Evolutionary conservation across 2,888 invertebrate genomes (phyloP).

Genomic region (Strigamia transsilvanica): DNA sequence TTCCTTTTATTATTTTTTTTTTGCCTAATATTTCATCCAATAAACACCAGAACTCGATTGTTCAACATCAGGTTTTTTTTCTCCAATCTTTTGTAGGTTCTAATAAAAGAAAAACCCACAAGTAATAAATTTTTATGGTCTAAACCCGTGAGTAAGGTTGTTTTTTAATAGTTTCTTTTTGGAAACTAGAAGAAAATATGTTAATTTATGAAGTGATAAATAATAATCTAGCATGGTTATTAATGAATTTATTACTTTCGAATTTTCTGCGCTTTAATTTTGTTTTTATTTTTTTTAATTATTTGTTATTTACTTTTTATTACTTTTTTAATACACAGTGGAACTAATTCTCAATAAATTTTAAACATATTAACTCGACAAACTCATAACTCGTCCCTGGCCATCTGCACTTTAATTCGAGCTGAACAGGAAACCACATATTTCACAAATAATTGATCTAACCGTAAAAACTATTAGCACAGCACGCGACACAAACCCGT

Average conservation of each 20-base stretch:
- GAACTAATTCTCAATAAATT: slow-evolving; percentile 37
- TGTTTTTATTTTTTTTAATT: background rate
- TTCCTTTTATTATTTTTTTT: slow-evolving; percentile 19
- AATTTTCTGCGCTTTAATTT: background rate
- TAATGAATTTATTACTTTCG: background rate
- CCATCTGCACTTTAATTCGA: slow-evolving; percentile 48
- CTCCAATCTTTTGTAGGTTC: background rate
- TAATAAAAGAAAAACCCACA: slow-evolving; percentile 9
- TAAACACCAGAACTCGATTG: slow-evolving; percentile 27
- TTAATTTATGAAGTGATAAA: background rate
- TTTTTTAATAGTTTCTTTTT: background rate
- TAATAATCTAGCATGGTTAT: background rate
- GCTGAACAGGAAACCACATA: slow-evolving; percentile 49
- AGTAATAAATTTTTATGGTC: slow-evolving; percentile 27
- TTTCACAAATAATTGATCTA: slow-evolving; percentile 50
- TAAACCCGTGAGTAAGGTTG: background rate
- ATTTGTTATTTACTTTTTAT: background rate
- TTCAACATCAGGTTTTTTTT: slow-evolving; percentile 3
- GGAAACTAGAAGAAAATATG: background rate
- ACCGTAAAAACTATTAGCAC: slow-evolving; percentile 32
- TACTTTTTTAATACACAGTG: background rate
- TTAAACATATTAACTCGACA: slow-evolving; percentile 40
- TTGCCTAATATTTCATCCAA: slow-evolving; percentile 27
- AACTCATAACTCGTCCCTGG: slow-evolving; percentile 36
- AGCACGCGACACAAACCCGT: slow-evolving; percentile 21